Evolutionary conservation across 2,888 invertebrate species (phyloP).

Genomic region (Bombylius major): DNA sequence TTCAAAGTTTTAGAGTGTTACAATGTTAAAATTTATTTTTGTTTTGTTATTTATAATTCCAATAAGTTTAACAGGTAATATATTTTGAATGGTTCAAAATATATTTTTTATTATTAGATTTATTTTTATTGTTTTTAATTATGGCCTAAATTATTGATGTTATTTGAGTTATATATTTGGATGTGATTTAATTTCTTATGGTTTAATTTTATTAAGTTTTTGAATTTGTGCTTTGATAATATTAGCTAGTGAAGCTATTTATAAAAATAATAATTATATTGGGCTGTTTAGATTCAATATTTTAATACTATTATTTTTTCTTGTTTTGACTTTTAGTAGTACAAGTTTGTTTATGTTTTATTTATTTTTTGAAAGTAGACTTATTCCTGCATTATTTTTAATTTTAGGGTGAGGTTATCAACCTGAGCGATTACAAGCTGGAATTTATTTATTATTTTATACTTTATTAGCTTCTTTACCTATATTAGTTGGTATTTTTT

Average conservation of each 20-base stretch:
- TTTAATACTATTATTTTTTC: constrained; percentile 41
- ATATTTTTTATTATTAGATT: constrained; percentile 40
- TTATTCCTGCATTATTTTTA: constrained; percentile 54
- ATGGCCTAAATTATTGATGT: constrained; percentile 31
- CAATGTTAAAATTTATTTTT: constrained; percentile 46
- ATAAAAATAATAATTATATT: constrained; percentile 37
- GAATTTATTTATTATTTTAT: constrained; percentile 56
- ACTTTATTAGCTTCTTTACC: constrained; percentile 53
- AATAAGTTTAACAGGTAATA: constrained; percentile 40
- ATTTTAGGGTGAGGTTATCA: constrained; percentile 57
- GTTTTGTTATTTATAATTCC: constrained; percentile 40
- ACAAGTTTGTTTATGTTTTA: constrained; percentile 53
- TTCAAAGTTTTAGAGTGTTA: constrained; percentile 45
- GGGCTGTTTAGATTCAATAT: constrained; percentile 43
- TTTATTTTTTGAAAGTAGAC: constrained; percentile 55
- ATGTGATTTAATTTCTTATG: constrained; percentile 42
- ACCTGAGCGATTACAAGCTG: constrained; percentile 53
- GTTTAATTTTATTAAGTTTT: constrained; percentile 43
- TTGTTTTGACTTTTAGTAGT: constrained; percentile 44
- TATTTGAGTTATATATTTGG: constrained; percentile 39
- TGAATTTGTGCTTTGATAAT: constrained; percentile 49
- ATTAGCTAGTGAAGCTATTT: constrained; percentile 42
- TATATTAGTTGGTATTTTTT: constrained; percentile 32
- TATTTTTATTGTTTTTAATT: constrained; percentile 37
- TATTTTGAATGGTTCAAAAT: constrained; percentile 43